Evolutionary conservation across 1,140 invertebrate species (phyloP).

Genomic region (Chymomyza costata): DNA sequence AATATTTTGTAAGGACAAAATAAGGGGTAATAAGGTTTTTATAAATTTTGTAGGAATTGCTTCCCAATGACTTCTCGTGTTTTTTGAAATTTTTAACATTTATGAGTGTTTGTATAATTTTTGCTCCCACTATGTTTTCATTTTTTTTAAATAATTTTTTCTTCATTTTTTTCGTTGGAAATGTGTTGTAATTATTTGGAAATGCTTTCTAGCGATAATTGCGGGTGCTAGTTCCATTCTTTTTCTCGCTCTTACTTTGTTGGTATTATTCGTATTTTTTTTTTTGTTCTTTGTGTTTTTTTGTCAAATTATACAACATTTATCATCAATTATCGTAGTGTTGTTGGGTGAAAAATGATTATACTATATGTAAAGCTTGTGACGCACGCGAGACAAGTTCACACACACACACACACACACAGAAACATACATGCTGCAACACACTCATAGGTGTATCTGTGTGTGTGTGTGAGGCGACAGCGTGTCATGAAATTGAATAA

Average conservation of each 20-base stretch:
- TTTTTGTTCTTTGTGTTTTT: conserved; percentile 24
- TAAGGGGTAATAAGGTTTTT: too few relatives aligned
- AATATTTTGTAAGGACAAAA: too few relatives aligned
- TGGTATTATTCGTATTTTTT: conserved; percentile 14
- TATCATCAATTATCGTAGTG: conserved; percentile 69
- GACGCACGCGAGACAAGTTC: conserved; percentile 43
- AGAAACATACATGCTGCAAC: neutral
- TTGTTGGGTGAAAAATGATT: conserved; percentile 57
- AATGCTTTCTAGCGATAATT: conserved; percentile 73
- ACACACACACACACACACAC: conserved; percentile 6
- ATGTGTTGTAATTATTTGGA: conserved; percentile 64
- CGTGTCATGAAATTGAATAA: conserved; percentile 72
- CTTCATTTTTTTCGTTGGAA: conserved; percentile 18
- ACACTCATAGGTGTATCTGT: conserved; percentile 8
- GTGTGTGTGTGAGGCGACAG: conserved; percentile 41
- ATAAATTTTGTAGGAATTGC: too few relatives aligned
- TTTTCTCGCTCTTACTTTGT: conserved; percentile 4
- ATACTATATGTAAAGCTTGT: conserved; percentile 46
- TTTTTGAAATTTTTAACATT: too few relatives aligned
- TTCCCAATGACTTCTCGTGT: too few relatives aligned
- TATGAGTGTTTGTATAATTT: conserved; percentile 34
- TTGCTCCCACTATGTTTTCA: conserved; percentile 9
- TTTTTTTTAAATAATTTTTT: conserved; percentile 21
- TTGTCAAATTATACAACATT: conserved; percentile 73
- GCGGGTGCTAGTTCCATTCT: conserved; percentile 49